Conservation (phyloP, 1,140 invertebrate species). For the Bathynomus jamesi region DNA sequence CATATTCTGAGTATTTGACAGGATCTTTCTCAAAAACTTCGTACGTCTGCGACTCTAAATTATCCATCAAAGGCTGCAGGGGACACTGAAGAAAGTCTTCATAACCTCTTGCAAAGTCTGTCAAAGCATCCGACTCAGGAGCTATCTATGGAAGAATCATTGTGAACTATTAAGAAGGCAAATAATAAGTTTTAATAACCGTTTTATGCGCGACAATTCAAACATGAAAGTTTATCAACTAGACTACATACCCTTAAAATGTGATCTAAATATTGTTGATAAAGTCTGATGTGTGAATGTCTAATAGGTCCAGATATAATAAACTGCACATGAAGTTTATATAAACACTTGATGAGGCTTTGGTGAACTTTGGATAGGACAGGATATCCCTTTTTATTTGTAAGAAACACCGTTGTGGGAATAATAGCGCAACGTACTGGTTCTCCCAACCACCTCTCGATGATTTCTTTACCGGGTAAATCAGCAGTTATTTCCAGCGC, state of each 20-base stretch:
- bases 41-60: slow-evolving; percentile 93
- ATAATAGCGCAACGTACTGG: slow-evolving; percentile 78
- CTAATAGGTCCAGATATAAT: slow-evolving; percentile 65
- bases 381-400: slow-evolving; percentile 68
- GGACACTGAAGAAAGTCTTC: slow-evolving; percentile 87
- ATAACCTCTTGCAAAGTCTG: slow-evolving; percentile 60
- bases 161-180: too few species aligned
- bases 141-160: not conserved
- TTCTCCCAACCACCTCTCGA: slow-evolving; percentile 80
- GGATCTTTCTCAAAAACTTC: slow-evolving; percentile 98
- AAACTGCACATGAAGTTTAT: slow-evolving; percentile 63
- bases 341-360: slow-evolving; percentile 52
- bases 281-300: slow-evolving; percentile 57
- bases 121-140: slow-evolving; percentile 49
- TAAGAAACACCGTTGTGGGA: slow-evolving; percentile 54
- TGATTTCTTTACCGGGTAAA: slow-evolving; percentile 55
- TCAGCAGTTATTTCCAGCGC: slow-evolving; percentile 58
- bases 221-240: too few species aligned
- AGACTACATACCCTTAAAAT: slow-evolving; percentile 68
- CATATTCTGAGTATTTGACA: slow-evolving; percentile 89
- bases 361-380: slow-evolving; percentile 82
- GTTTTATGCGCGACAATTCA: too few species aligned
- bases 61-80: slow-evolving; percentile 87
- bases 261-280: slow-evolving; percentile 78
- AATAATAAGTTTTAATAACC: too few species aligned